A percentile compares a stretch with the other conserved stretches of the same genome.
Conservation (phyloP, 2,888 invertebrate genomes). For the Acheta domesticus region DNA sequence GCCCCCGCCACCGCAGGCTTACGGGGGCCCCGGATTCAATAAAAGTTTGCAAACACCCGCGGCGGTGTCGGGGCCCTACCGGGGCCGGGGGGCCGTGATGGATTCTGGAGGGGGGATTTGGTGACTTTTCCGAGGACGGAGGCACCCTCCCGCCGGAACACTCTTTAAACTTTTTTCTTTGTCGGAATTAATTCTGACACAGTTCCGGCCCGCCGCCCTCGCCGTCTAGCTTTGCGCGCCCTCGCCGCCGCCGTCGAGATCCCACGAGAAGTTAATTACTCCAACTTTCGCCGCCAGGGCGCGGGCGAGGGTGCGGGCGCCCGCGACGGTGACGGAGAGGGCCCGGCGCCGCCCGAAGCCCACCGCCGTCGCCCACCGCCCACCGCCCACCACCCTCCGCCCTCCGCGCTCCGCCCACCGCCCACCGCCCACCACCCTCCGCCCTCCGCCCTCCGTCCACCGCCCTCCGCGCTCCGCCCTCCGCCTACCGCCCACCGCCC, state of each 20-base stretch:
- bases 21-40: slow-evolving; percentile 4
- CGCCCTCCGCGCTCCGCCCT: too few relatives aligned
- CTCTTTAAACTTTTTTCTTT: slow-evolving; percentile 18
- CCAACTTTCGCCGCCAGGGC: slow-evolving; percentile 2
- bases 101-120: slow-evolving; percentile 5
- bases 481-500: too few relatives aligned
- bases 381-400: too few relatives aligned
- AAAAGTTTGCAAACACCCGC: slow-evolving; percentile 9
- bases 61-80: background rate
- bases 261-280: slow-evolving; percentile 18
- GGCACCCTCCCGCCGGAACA: background rate
- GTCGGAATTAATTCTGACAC: slow-evolving; percentile 18
- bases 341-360: too few relatives aligned
- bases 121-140: background rate
- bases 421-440: too few relatives aligned
- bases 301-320: background rate
- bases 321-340: too few relatives aligned
- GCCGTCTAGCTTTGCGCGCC: background rate
- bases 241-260: background rate
- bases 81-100: background rate
- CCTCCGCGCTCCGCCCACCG: too few relatives aligned
- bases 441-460: too few relatives aligned
- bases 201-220: background rate
- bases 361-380: too few relatives aligned
- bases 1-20: background rate